Evolutionary conservation across 2,888 invertebrate species (phyloP), one percentile per base, ranked within the genome.

Genomic region (Carcina quercana): DNA sequence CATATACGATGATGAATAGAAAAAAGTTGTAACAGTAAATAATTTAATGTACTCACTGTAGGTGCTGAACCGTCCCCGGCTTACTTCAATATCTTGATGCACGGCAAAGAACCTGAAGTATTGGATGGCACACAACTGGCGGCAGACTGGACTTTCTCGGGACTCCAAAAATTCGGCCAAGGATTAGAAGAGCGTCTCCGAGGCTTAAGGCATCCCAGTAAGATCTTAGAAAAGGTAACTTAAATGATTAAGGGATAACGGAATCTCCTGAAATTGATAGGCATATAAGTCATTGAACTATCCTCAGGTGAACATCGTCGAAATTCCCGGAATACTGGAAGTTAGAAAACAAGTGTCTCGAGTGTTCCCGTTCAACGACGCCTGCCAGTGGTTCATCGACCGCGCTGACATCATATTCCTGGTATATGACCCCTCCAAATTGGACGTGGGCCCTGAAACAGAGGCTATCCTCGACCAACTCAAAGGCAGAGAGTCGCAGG

Each of bases 331-430:
- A 42, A 96, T 97, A 56, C 83, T 97, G 54, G 97, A 97, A 86
- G 95, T 95, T 39, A 89, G 95, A 46, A 95, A 96, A 72, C 95
- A 95, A 83, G 93, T 95, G 30, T 96, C 96, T 30, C 89, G 96
- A 31, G 89, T 95, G 37, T 97, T 97, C 63, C 96, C 97, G 32
- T 96, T 96, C 80, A 96, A 96, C 64, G 96, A 97, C 64, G 97
- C 96, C 28, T 96, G 96, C 65, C 96, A 96, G 72, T 97, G 97
- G 97, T 97, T 97, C 80, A 96, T 97, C 59, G 96, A 97, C 75
- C 89, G 96, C 40, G 96, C 97, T 13, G 96, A 97, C 68, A 93
- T 97, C 50, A 96, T 97, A 65, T 96, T 97, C 83, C 87, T 97
- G 35, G 93, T 97, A 17, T 97, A 97, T 69, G 97, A 97, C 80